Conservation (phyloP, 23 tunicate species). For the Clavelina lepadiformis region DNA sequence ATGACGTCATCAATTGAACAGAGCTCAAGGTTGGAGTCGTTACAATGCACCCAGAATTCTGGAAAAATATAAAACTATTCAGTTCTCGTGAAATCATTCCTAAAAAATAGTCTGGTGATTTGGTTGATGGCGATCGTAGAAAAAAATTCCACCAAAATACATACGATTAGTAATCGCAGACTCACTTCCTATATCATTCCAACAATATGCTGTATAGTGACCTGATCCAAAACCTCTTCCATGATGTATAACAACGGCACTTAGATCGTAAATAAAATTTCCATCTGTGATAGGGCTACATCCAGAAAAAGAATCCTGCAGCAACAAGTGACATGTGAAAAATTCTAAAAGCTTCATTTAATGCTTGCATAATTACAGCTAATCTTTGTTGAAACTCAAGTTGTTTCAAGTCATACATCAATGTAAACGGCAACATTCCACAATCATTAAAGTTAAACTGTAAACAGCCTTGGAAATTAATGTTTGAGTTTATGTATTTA, state of each 20-base stretch:
- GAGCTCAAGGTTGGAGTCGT: constrained; percentile 90
- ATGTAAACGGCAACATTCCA: no score
- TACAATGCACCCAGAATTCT: constrained; percentile 99
- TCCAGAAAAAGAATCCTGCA: neutral
- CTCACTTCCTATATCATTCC: constrained; percentile 90
- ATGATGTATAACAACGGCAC: constrained; percentile 98
- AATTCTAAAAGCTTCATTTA: neutral
- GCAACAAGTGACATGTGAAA: neutral
- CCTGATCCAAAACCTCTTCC: constrained; percentile 95
- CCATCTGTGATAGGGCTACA: neutral
- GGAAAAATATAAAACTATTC: no score
- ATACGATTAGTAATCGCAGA: neutral
- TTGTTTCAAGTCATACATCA: no score
- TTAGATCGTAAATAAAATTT: constrained; percentile 71
- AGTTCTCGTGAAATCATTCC: no score
- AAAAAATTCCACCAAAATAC: no score
- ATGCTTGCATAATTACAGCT: neutral
- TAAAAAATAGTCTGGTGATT: no score
- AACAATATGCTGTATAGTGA: constrained; percentile 96
- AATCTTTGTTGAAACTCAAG: no score
- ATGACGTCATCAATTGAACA: constrained; percentile 94
- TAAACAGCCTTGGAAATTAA: no score
- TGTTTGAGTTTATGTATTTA: no score
- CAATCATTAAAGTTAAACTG: no score
- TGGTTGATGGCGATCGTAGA: no score